Percentiles rank a stretch among this genome's conserved stretches.
Evolutionary conservation across 2,113 vertebrate genomes (phyloP).

Genomic region (Ondatra zibethicus): DNA sequence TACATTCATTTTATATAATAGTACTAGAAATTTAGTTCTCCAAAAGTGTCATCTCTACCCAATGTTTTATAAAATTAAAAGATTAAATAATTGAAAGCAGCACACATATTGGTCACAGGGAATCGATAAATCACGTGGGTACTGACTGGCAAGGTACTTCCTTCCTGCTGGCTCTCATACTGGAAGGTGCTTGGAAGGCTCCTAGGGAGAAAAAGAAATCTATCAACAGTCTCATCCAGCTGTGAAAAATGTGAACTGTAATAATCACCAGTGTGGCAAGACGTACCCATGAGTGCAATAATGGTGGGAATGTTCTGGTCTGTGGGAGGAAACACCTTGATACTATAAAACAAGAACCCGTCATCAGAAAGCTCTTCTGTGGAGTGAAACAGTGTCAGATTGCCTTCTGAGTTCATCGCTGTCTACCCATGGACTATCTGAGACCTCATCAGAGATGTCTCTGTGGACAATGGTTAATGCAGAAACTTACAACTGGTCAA

Average conservation of each 20-base stretch:
- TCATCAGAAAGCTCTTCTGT: background rate
- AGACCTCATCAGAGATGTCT: background rate
- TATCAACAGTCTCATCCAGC: background rate
- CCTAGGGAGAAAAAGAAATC: background rate
- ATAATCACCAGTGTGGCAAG: background rate
- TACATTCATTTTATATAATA: conserved; percentile 39
- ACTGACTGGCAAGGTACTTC: background rate
- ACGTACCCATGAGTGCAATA: background rate
- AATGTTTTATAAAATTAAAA: conserved; percentile 50
- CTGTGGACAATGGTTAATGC: background rate
- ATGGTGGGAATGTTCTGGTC: background rate
- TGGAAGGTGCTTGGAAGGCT: no score
- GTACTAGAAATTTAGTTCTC: conserved; percentile 25
- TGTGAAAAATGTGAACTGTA: background rate
- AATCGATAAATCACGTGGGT: background rate
- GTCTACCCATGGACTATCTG: background rate
- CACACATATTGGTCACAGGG: background rate
- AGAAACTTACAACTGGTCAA: background rate
- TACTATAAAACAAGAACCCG: background rate
- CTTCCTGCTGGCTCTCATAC: background rate
- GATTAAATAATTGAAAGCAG: background rate
- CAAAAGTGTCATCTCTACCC: conserved; percentile 23
- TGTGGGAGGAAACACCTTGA: background rate
- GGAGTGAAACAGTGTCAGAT: background rate
- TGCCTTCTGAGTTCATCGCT: background rate